Evolutionary conservation across 2,888 invertebrate genomes (phyloP).

Genomic region (Steinernema carpocapsae): DNA sequence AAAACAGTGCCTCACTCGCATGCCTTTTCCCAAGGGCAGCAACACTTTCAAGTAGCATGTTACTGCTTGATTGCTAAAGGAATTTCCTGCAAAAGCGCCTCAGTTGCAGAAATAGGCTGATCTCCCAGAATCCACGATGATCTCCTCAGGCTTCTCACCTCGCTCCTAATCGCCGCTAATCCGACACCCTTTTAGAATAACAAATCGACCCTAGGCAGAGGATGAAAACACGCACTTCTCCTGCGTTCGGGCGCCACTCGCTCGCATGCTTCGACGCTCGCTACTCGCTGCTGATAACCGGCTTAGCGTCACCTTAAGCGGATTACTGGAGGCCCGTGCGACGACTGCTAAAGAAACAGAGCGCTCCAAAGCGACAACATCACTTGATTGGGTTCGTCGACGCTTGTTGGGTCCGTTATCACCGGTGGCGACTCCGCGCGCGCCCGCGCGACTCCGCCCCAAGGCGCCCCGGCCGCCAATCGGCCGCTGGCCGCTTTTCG

Average conservation of each 20-base stretch:
- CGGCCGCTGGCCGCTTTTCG: background rate
- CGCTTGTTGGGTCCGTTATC: constrained; percentile 18
- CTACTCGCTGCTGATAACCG: constrained; percentile 6
- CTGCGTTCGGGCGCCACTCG: constrained; percentile 38
- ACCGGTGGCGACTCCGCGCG: background rate
- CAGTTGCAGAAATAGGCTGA: no score
- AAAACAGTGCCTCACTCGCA: background rate
- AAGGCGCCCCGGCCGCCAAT: background rate
- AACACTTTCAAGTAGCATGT: no score
- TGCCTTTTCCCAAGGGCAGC: no score
- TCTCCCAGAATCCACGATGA: background rate
- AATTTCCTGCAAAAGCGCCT: no score
- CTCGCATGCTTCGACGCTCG: constrained; percentile 86
- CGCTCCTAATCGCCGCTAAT: constrained; percentile 34
- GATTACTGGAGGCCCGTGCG: constrained; percentile 27
- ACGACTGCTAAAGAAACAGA: constrained; percentile 31
- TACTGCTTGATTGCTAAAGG: no score
- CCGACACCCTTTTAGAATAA: constrained; percentile 31
- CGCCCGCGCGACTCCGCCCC: constrained; percentile 13
- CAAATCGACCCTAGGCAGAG: background rate
- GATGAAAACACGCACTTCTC: constrained; percentile 68
- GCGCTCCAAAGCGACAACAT: constrained; percentile 23
- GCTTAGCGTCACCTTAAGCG: constrained; percentile 34
- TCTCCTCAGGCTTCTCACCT: background rate
- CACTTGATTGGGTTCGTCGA: constrained; percentile 21